Conservation (phyloP, 2,113 vertebrate genomes). For the Otolemur garnettii region DNA sequence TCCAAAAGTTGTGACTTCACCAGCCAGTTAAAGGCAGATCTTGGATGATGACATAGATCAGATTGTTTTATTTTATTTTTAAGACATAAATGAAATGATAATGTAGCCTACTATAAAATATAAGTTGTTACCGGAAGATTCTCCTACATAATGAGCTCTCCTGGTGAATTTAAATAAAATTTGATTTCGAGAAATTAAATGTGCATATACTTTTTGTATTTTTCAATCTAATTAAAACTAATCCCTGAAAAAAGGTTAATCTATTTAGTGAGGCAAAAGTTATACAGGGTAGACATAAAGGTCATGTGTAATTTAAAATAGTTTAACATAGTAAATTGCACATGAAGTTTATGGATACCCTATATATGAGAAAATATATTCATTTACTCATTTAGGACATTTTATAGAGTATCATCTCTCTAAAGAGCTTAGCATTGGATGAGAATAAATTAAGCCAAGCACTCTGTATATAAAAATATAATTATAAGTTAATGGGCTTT, state of each 20-base stretch:
- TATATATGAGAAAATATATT: not conserved
- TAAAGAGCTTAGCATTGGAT: constrained; percentile 27
- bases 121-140: not conserved
- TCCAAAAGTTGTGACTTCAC: not conserved
- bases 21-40: not conserved
- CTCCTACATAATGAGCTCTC: not conserved
- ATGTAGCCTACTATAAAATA: not conserved
- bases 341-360: no score
- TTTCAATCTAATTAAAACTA: constrained; percentile 22
- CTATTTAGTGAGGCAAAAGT: not conserved
- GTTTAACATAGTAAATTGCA: no score
- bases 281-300: not conserved
- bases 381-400: constrained; percentile 37
- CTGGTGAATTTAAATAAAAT: constrained; percentile 7
- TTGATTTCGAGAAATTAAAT: constrained; percentile 47
- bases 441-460: constrained; percentile 27
- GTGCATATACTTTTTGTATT: not conserved
- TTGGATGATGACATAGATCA: not conserved
- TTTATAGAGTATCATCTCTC: not conserved
- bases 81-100: constrained; percentile 38
- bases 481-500: constrained; percentile 3
- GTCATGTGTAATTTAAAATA: no score
- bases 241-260: not conserved
- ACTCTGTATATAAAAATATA: not conserved
- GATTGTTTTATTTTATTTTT: constrained; percentile 28